phyloP scores from a whole-genome alignment of 2,888 invertebrate species.

The Periphyllus acericola region DNA sequence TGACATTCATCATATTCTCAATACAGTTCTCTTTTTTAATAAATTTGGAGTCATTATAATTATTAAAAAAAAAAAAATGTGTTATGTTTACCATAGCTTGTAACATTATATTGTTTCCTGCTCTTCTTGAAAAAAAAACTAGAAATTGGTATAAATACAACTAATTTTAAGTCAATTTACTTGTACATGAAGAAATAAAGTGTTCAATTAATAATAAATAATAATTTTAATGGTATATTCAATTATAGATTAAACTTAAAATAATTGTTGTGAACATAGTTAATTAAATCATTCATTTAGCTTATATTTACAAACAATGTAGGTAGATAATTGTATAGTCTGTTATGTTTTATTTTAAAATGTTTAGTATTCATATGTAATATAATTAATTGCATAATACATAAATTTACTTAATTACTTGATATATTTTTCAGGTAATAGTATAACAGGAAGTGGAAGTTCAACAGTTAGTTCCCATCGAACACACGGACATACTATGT shows the following conservation, averaged over 20 bases:
- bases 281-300: too few species aligned
- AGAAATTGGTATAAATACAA: neutral
- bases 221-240: neutral
- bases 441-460: slow-evolving; percentile 76
- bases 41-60: neutral
- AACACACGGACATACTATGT: slow-evolving; percentile 45
- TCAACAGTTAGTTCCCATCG: slow-evolving; percentile 53
- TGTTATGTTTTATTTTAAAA: neutral
- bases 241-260: neutral
- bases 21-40: neutral
- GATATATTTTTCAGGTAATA: slow-evolving; percentile 74
- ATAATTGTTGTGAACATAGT: neutral
- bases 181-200: neutral
- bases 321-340: neutral
- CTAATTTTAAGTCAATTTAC: neutral
- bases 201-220: neutral
- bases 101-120: neutral
- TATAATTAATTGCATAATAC: neutral
- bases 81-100: neutral
- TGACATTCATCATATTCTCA: neutral
- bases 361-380: neutral
- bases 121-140: neutral
- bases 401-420: neutral
- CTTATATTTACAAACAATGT: neutral
- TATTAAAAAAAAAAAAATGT: neutral